Conservation (phyloP, 2,888 invertebrate species). For the Cryptus armator region DNA sequence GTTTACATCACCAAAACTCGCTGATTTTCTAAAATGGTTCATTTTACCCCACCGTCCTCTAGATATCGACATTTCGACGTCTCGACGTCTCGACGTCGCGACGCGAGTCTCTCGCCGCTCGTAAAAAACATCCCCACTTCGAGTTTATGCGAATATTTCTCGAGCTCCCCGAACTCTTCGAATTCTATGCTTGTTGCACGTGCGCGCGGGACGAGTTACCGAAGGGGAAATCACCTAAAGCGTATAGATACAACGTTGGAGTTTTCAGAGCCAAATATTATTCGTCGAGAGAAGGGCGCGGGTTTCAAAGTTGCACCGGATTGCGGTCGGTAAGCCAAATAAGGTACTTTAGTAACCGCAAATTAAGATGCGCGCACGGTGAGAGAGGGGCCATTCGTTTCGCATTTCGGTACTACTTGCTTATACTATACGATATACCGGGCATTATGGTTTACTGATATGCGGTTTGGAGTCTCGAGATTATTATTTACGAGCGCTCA, state of each 20-base stretch:
- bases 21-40: too few relatives aligned
- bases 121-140: conserved; percentile 19
- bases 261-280: conserved; percentile 28
- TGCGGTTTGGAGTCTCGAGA: conserved; percentile 41
- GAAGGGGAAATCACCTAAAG: neutral
- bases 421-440: conserved; percentile 19
- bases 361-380: conserved; percentile 73
- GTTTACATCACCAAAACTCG: too few relatives aligned
- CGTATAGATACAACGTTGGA: neutral
- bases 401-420: conserved; percentile 52
- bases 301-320: conserved; percentile 41
- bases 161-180: neutral
- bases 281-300: conserved; percentile 18
- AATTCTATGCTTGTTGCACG: neutral
- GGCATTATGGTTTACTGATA: conserved; percentile 32
- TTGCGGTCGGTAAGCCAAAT: conserved; percentile 71
- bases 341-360: conserved; percentile 74
- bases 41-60: too few relatives aligned
- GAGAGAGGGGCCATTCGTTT: conserved; percentile 54
- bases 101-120: neutral
- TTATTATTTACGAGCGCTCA: conserved; percentile 61
- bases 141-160: conserved; percentile 20
- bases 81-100: conserved; percentile 10
- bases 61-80: neutral
- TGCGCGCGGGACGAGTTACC: neutral